Conservation (phyloP, 2,888 invertebrate species). For the Lithophane ornitopus region DNA sequence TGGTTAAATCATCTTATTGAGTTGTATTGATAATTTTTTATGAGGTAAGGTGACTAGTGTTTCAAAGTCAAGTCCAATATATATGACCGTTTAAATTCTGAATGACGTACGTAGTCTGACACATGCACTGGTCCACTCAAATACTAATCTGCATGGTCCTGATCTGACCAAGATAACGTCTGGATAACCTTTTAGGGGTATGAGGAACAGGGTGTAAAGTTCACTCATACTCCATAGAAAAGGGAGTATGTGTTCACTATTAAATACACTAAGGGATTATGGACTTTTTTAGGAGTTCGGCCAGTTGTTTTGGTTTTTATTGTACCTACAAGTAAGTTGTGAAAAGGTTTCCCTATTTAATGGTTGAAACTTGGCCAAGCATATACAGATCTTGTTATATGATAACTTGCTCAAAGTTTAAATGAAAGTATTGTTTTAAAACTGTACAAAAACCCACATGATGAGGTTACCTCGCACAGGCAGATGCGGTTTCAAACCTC, state of each 20-base stretch:
- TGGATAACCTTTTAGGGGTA: too few species aligned
- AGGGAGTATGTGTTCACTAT: too few species aligned
- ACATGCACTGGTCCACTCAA: too few species aligned
- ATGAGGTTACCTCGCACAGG: neutral
- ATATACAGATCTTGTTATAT: neutral
- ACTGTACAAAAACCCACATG: constrained; percentile 1
- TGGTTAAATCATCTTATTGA: constrained; percentile 24
- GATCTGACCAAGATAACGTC: too few species aligned
- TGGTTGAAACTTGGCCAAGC: neutral
- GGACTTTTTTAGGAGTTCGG: neutral
- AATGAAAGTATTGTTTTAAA: constrained; percentile 17
- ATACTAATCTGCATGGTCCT: too few species aligned
- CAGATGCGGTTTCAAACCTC: constrained; percentile 18
- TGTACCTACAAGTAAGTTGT: too few species aligned
- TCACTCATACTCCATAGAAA: too few species aligned
- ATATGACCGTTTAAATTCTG: neutral
- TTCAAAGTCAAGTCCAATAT: neutral
- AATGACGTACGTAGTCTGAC: neutral
- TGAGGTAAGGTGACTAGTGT: neutral
- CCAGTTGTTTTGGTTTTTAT: neutral
- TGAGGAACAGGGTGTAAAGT: too few species aligned
- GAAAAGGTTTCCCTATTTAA: neutral
- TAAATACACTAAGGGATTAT: too few species aligned
- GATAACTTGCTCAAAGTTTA: neutral
- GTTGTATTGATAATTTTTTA: neutral